phyloP scores from a whole-genome alignment of 2,113 vertebrate species.

The Oncorhynchus nerka region DNA sequence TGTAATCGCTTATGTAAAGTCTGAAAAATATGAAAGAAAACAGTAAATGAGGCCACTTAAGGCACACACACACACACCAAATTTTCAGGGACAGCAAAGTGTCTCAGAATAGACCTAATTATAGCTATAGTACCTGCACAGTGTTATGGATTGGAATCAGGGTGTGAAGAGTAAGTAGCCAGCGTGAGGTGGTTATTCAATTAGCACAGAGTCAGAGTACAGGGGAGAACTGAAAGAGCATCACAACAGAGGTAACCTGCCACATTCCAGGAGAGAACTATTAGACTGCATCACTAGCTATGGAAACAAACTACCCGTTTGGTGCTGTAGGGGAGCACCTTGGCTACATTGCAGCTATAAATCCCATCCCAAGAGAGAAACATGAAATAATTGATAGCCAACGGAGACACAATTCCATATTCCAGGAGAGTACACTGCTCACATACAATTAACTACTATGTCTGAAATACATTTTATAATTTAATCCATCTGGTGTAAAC shows the following conservation, averaged over 20 bases:
- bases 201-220: background rate
- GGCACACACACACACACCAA: background rate
- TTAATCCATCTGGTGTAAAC: background rate
- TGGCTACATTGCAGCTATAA: background rate
- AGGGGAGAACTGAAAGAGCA: background rate
- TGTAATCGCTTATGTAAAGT: conserved; percentile 27
- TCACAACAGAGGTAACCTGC: background rate
- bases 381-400: too few species aligned
- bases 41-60: background rate
- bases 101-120: background rate
- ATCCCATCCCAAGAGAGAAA: background rate
- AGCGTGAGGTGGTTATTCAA: background rate
- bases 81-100: too few species aligned
- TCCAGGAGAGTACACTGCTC: background rate
- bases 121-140: background rate
- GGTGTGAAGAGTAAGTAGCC: background rate
- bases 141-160: background rate
- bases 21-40: background rate
- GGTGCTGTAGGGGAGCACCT: background rate
- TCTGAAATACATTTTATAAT: conserved; percentile 19
- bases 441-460: background rate
- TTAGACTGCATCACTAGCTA: background rate
- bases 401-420: too few species aligned
- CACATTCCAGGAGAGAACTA: background rate
- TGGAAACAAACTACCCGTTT: background rate